These are phyloP conservation scores for Podiceps cristatus DNA, from an alignment of 2,113 vertebrate genomes.

Conservation along the genomic window DNA sequence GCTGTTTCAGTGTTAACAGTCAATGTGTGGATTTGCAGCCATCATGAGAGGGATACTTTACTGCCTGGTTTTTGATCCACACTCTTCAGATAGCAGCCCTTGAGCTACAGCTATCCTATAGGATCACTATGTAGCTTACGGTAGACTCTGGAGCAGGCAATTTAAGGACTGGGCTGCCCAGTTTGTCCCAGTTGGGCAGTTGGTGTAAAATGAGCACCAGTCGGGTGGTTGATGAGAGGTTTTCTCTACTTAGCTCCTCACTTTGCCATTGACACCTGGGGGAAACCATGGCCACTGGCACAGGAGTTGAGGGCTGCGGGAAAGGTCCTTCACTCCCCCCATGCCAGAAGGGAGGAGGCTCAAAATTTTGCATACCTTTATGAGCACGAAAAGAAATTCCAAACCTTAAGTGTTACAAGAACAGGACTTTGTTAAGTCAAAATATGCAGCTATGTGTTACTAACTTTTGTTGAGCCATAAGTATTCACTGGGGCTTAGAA, in stretches of 20 bases:
- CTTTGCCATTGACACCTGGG: not conserved
- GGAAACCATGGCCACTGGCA: not conserved
- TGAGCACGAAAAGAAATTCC: not conserved
- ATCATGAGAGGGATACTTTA: not conserved
- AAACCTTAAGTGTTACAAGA: not conserved
- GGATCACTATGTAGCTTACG: not conserved
- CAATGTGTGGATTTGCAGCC: not conserved
- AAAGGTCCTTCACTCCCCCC: rapidly evolving
- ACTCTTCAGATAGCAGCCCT: not conserved
- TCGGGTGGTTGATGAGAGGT: not conserved
- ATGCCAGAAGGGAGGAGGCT: rapidly evolving
- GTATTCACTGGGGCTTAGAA: not conserved
- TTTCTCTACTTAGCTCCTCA: not conserved
- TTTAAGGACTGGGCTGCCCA: not conserved
- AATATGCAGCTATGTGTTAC: not conserved
- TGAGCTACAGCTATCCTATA: not conserved
- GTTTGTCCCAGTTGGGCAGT: not conserved
- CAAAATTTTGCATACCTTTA: not conserved
- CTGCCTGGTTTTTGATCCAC: not conserved
- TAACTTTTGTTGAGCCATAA: not conserved
- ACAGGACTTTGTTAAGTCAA: not conserved
- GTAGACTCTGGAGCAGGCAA: not conserved
- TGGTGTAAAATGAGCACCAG: not conserved
- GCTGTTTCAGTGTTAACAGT: not conserved
- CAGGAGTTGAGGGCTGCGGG: rapidly evolving